These are phyloP conservation scores for Cercopithecus mona DNA, from an alignment of 2,113 vertebrate species.

Conservation along the genomic window DNA sequence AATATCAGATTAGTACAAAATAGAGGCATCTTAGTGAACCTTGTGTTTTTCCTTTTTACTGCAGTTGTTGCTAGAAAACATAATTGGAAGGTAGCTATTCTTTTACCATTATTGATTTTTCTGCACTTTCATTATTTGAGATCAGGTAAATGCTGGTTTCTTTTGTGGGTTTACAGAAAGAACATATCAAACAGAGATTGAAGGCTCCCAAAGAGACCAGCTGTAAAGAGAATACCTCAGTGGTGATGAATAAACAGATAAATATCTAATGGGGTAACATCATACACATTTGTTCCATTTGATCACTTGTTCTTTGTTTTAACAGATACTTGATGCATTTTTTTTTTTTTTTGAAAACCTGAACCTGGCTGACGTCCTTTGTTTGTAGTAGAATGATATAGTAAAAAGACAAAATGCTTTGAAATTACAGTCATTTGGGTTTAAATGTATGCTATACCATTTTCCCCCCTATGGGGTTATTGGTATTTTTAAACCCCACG, in stretches of 20 bases:
- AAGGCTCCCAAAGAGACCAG: constrained; percentile 12
- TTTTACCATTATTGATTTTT: constrained; percentile 67
- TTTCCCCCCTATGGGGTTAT: not conserved
- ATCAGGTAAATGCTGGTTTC: constrained; percentile 68
- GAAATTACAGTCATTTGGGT: not conserved
- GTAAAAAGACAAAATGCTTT: not conserved
- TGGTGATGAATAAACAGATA: constrained; percentile 47
- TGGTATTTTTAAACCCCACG: not conserved
- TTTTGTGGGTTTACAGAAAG: constrained; percentile 51
- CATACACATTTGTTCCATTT: constrained; percentile 12
- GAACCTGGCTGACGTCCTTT: not conserved
- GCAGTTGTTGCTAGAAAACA: constrained; percentile 52
- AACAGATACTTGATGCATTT: not conserved
- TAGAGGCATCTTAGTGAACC: not conserved
- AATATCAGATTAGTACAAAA: constrained; percentile 6
- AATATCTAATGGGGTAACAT: constrained; percentile 28
- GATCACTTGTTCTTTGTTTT: constrained; percentile 18
- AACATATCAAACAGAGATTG: constrained; percentile 64
- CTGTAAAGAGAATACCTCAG: constrained; percentile 43
- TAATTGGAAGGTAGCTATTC: constrained; percentile 10
- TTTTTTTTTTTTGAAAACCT: not conserved
- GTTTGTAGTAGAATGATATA: not conserved
- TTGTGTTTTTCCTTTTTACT: constrained; percentile 17
- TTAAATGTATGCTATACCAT: not conserved
- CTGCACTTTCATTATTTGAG: constrained; percentile 60